Evolutionary conservation across 1,140 invertebrate species (phyloP).

Genomic region (Zaprionus inermis): DNA sequence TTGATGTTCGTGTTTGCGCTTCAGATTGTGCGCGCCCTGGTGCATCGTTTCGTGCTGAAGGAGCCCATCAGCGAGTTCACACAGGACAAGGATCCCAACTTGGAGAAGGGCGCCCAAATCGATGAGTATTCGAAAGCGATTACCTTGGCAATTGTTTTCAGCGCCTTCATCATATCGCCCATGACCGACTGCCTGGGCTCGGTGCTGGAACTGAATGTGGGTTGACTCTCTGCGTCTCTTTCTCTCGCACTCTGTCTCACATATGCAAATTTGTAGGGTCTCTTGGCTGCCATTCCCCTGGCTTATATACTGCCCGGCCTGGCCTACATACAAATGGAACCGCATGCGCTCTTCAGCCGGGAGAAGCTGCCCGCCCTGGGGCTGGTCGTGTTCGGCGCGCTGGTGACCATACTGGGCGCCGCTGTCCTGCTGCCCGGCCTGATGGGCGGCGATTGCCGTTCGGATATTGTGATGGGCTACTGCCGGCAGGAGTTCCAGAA

Average conservation of each 20-base stretch:
- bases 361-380: constrained; percentile 90
- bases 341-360: constrained; percentile 88
- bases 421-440: constrained; percentile 75
- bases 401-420: constrained; percentile 88
- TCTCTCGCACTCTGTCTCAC: not conserved
- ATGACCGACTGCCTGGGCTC: constrained; percentile 94
- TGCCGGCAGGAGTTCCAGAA: constrained; percentile 76
- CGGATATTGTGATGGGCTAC: constrained; percentile 82
- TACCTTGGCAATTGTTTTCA: constrained; percentile 89
- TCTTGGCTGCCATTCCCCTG: constrained; percentile 92
- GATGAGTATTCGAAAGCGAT: constrained; percentile 86
- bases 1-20: constrained; percentile 16
- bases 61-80: constrained; percentile 80
- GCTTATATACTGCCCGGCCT: constrained; percentile 93
- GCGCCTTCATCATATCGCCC: constrained; percentile 92
- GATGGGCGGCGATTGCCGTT: constrained; percentile 78
- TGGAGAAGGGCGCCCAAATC: constrained; percentile 85
- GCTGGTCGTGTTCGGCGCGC: constrained; percentile 89
- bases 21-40: constrained; percentile 79
- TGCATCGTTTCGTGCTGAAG: constrained; percentile 78
- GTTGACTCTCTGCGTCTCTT: constrained; percentile 40
- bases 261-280: constrained; percentile 87
- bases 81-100: constrained; percentile 82
- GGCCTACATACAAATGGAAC: constrained; percentile 91
- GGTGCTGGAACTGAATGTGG: constrained; percentile 94